Evolutionary conservation across 2,113 vertebrate genomes (phyloP).

Genomic region (Spizaetus ornatus): DNA sequence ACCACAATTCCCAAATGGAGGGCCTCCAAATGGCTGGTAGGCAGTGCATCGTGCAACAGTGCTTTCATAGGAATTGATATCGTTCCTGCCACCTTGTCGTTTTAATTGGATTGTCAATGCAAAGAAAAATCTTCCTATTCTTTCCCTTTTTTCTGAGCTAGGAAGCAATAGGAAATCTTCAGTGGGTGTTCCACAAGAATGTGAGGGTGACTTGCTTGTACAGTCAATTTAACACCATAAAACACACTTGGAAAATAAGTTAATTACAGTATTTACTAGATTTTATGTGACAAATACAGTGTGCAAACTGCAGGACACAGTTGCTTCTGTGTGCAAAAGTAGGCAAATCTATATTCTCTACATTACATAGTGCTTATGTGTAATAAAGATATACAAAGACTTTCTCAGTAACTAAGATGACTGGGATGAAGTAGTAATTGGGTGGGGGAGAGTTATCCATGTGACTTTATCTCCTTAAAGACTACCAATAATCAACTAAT

Average conservation of each 20-base stretch:
- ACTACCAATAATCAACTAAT: background rate
- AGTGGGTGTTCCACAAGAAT: background rate
- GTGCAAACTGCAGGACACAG: background rate
- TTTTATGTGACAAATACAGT: background rate
- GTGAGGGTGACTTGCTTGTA: background rate
- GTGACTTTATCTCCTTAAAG: background rate
- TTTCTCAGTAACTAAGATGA: background rate
- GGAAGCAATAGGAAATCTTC: background rate
- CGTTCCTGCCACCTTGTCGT: background rate
- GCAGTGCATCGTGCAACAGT: background rate
- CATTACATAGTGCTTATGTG: background rate
- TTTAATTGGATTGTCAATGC: background rate
- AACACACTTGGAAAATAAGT: background rate
- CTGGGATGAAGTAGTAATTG: background rate
- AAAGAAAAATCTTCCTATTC: background rate
- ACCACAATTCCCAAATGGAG: background rate
- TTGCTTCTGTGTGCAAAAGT: background rate
- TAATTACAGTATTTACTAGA: background rate
- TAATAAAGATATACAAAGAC: background rate
- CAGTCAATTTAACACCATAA: background rate
- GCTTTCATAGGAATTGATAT: background rate
- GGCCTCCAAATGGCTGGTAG: background rate
- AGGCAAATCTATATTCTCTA: background rate
- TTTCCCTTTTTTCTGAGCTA: background rate
- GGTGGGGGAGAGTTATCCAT: background rate